Conservation (phyloP, 2,113 vertebrate species). For the Campylorhamphus procurvoides region DNA sequence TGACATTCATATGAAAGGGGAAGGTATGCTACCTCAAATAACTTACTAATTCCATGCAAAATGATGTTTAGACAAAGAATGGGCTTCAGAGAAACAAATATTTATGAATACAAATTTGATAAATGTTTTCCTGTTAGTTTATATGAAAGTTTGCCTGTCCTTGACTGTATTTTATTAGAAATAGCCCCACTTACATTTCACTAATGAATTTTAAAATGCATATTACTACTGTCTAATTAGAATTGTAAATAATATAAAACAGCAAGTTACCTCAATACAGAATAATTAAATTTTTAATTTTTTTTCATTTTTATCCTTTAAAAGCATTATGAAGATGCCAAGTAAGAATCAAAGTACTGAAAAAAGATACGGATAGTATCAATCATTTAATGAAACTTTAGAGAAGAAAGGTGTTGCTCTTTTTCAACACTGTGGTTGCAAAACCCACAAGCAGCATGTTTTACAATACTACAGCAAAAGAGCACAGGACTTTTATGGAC, state of each 20-base stretch:
- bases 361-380: not conserved
- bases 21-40: not conserved
- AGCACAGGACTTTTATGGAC: not conserved
- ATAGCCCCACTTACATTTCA: not conserved
- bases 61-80: not conserved
- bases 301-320: not conserved
- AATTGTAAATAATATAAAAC: not conserved
- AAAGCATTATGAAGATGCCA: not conserved
- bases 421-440: not conserved
- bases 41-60: not conserved
- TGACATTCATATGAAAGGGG: not conserved
- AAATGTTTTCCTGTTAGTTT: not conserved
- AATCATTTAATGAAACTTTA: not conserved
- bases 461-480: not conserved
- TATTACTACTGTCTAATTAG: not conserved
- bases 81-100: not conserved
- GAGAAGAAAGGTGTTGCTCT: not conserved
- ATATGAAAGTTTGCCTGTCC: not conserved
- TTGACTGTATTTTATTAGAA: slow-evolving; percentile 20
- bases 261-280: not conserved
- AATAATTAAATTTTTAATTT: not conserved
- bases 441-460: not conserved
- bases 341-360: not conserved
- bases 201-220: slow-evolving; percentile 8
- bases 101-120: not conserved